Evolutionary conservation across 1,140 invertebrate genomes (phyloP).

Genomic region (Drosophila watanabei): DNA sequence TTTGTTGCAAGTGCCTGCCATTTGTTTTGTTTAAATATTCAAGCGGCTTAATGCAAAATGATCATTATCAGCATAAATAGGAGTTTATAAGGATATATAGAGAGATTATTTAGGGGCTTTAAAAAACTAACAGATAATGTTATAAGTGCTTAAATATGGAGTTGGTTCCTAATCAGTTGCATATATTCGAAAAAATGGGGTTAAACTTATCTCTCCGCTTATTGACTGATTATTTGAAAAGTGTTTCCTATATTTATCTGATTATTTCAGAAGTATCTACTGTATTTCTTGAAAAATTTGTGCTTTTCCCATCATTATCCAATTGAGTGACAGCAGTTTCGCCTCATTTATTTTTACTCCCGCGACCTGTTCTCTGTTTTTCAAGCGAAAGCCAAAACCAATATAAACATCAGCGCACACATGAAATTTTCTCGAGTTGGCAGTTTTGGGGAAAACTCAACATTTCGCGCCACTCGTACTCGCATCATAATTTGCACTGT

Average conservation of each 20-base stretch:
- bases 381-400: conserved; percentile 21
- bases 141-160: background rate
- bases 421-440: conserved; percentile 42
- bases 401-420: conserved; percentile 35
- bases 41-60: conserved; percentile 13
- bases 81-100: background rate
- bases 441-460: conserved; percentile 37
- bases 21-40: conserved; percentile 9
- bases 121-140: background rate
- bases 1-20: background rate
- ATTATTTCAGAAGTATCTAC: background rate
- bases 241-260: background rate
- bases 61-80: conserved; percentile 1
- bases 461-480: conserved; percentile 8
- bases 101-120: background rate
- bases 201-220: background rate
- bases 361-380: conserved; percentile 11
- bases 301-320: background rate
- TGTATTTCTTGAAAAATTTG: conserved; percentile 1
- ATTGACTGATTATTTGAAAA: background rate
- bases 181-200: background rate
- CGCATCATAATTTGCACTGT: conserved; percentile 68
- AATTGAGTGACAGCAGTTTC: conserved; percentile 12
- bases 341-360: conserved; percentile 3
- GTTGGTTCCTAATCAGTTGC: background rate